Evolutionary conservation across 2,888 invertebrate species (phyloP), one percentile per base, ranked within the genome.

Genomic region (Zonitis immaculata): DNA sequence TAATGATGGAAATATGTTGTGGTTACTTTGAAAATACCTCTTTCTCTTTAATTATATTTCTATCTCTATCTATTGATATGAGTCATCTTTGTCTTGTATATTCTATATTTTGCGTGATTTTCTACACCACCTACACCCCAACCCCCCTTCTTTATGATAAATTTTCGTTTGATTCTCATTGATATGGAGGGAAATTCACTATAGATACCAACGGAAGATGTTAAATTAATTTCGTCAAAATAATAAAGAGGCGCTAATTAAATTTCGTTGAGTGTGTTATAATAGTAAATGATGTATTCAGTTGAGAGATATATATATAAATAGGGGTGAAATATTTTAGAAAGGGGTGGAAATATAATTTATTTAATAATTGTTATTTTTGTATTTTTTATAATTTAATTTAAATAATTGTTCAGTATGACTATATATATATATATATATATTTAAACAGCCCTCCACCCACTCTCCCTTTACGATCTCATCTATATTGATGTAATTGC

Each of bases 1-100:
- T 58, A 59, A 59, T 58, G 54, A 43, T 59, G 59, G 32, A 64
- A 61, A 67, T 68, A 71, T 68, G 66, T 69, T 70, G 73, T 68
- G 75, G 75, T 74, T 71, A 68, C 73, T 74, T 75, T 75, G 74
- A 75, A 7, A 32, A 32, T 32, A 14, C 32, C 14, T 27, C 32
- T 14, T 7, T 32, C 32, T 14, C 14, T 14, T 7, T 32, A 6
- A 7, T 4, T 5, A 30, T 14, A 12, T 2, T 14, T 32, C 8
- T 7, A 1, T 32, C 32, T 32, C 3, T 32, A 2, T 32, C 14
- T 3, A n/a, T n/a, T n/a, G n/a, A n/a, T n/a, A n/a, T n/a, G n/a
- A n/a, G n/a, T n/a, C n/a, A n/a, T n/a, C n/a, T n/a, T n/a, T n/a
- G n/a, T n/a, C n/a, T n/a, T n/a, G n/a, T n/a, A n/a, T n/a, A n/a